Evolutionary conservation across 2,113 vertebrate genomes (phyloP).

Genomic region (Tinamus guttatus): DNA sequence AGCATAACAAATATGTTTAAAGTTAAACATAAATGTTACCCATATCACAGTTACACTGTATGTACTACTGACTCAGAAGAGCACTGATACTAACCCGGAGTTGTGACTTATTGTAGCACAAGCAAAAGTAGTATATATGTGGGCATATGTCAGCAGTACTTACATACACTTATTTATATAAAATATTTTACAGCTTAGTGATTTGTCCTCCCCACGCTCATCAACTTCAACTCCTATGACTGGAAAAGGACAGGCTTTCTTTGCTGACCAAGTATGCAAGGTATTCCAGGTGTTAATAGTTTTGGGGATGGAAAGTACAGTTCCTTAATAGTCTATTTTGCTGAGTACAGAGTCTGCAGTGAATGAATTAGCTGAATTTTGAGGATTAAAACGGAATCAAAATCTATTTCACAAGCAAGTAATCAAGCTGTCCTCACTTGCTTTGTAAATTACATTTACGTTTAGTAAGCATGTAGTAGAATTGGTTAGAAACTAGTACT

Average conservation of each 20-base stretch:
- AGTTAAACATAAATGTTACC: neutral
- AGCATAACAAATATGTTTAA: neutral
- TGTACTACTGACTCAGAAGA: neutral
- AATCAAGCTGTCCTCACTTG: neutral
- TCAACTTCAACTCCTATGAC: conserved; percentile 82
- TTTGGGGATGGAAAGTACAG: neutral
- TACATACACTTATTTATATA: neutral
- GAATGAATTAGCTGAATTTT: neutral
- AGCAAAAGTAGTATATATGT: neutral
- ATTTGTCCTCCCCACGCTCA: conserved; percentile 77
- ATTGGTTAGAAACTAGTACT: neutral
- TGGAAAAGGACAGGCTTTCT: conserved; percentile 81
- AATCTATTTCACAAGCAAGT: neutral
- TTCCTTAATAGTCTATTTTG: neutral
- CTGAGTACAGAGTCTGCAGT: neutral
- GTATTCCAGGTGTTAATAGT: conserved; percentile 33
- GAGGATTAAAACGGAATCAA: neutral
- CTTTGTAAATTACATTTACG: neutral
- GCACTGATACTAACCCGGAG: neutral
- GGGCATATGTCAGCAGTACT: neutral
- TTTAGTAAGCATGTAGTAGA: neutral
- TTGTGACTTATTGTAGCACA: neutral
- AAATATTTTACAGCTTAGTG: conserved; percentile 75
- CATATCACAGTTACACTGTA: neutral
- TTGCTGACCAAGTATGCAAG: conserved; percentile 80